Evolutionary conservation across 2,113 vertebrate species (phyloP).

Genomic region (Colaptes auratus): DNA sequence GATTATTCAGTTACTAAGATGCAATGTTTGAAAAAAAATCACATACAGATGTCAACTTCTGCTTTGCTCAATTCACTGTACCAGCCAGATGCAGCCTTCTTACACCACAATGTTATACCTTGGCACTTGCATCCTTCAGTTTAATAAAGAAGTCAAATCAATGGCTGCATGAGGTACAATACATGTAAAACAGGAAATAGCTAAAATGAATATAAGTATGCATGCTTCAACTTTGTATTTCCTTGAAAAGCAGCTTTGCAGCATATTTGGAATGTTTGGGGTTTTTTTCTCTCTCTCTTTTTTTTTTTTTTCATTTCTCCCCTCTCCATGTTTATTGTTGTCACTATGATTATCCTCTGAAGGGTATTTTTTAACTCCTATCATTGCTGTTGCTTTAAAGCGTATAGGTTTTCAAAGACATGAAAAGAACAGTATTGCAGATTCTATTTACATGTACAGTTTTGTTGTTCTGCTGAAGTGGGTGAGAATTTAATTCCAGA

Average conservation of each 20-base stretch:
- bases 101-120: background rate
- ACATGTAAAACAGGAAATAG: background rate
- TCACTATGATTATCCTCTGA: background rate
- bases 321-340: background rate
- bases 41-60: background rate
- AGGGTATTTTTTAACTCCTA: background rate
- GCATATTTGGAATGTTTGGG: background rate
- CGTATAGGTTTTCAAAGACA: background rate
- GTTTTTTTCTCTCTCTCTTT: no score
- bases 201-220: background rate
- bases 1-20: no score
- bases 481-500: background rate
- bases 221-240: background rate
- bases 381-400: background rate
- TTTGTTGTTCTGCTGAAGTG: background rate
- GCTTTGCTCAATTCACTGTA: background rate
- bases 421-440: background rate
- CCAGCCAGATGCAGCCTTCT: background rate
- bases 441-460: background rate
- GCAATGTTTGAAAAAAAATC: background rate
- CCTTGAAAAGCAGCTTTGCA: background rate
- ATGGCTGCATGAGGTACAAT: background rate
- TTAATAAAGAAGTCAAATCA: background rate
- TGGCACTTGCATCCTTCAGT: background rate
- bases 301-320: rapidly evolving